phyloP scores from a whole-genome alignment of 53 echinoderm and acorn worm species.

The Hippasteria phrygiana region DNA sequence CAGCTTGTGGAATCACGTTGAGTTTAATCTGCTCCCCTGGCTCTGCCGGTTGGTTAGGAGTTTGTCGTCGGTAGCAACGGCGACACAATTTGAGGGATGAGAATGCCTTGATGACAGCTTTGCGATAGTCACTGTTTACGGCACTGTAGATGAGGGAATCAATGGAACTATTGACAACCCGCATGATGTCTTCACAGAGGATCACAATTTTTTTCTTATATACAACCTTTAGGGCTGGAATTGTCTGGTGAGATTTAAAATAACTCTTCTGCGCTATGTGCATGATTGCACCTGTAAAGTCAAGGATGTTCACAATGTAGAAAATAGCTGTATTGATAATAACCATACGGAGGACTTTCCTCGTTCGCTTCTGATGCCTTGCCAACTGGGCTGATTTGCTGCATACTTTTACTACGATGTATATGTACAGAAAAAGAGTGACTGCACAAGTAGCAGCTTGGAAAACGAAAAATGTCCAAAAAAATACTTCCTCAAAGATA shows the following conservation, averaged over 20 bases:
- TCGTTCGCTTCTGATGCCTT: neutral
- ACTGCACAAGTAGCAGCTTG: neutral
- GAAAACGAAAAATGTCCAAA: neutral
- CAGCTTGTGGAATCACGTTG: neutral
- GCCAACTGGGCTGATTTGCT: neutral
- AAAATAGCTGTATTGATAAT: neutral
- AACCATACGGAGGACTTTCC: neutral
- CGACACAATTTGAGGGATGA: neutral
- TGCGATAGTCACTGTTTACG: neutral
- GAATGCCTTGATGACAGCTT: neutral
- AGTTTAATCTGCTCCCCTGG: conserved; percentile 16
- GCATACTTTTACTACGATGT: neutral
- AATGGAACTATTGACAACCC: neutral
- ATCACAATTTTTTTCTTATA: neutral
- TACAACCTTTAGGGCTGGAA: neutral
- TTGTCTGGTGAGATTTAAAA: neutral
- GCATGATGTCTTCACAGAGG: neutral
- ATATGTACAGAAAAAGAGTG: neutral
- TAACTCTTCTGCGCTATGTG: neutral
- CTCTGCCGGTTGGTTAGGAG: neutral
- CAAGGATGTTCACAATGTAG: neutral
- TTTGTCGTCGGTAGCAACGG: neutral
- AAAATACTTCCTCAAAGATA: neutral
- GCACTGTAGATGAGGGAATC: conserved; percentile 6
- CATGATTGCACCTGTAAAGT: neutral